These are phyloP conservation scores for Styela plicata DNA, from an alignment of 23 tunicate species.

Conservation along the genomic window DNA sequence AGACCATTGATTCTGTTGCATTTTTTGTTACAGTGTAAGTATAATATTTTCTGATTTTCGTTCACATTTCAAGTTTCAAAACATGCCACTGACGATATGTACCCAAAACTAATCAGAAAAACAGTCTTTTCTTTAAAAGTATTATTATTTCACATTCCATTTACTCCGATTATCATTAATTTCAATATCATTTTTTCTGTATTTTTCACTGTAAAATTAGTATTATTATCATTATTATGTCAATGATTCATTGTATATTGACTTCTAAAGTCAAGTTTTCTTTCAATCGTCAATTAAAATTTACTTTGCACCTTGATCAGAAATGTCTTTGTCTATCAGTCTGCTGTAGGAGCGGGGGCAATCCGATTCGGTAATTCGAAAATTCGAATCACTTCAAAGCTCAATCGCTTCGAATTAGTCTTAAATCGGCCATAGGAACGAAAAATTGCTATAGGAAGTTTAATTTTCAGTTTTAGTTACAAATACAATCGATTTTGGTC, in stretches of 20 bases:
- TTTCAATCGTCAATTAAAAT: neutral
- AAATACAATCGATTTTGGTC: neutral
- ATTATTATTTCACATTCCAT: neutral
- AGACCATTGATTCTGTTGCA: no score
- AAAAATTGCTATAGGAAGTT: no score
- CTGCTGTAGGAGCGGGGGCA: no score
- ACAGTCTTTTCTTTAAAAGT: neutral
- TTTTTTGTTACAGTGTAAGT: no score
- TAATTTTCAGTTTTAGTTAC: no score
- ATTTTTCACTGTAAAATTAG: neutral
- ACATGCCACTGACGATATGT: no score
- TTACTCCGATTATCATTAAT: neutral
- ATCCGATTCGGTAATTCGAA: neutral
- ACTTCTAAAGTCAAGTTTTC: neutral
- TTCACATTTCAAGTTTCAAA: no score
- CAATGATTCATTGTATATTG: neutral
- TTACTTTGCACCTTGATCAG: neutral
- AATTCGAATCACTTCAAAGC: neutral
- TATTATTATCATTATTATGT: neutral
- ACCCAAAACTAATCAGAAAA: neutral
- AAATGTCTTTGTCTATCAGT: neutral
- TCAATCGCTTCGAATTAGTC: no score
- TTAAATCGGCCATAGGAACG: no score
- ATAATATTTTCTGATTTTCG: no score
- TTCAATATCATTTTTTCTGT: neutral